A percentile compares a stretch with the other conserved stretches of the same genome.
Evolutionary conservation across 2,113 vertebrate species (phyloP).

Genomic region (Corvus hawaiiensis): DNA sequence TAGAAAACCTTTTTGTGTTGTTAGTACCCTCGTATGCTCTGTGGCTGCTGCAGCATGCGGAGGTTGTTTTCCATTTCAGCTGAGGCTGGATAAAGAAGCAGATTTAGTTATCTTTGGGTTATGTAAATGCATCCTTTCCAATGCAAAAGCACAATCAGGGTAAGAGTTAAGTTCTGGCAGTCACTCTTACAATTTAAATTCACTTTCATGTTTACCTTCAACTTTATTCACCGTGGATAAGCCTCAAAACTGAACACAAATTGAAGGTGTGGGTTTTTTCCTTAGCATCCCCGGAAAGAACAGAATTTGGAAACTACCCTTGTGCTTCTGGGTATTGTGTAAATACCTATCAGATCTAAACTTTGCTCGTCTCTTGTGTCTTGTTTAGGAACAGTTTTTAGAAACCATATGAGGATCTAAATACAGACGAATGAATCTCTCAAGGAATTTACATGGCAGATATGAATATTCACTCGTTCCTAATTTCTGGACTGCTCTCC

Average conservation of each 20-base stretch:
- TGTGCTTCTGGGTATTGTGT: background rate
- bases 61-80: background rate
- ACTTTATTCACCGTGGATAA: fast-evolving
- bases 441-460: background rate
- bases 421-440: background rate
- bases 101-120: background rate
- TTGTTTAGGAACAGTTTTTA: background rate
- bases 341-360: background rate
- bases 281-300: background rate
- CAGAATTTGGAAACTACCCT: background rate
- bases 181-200: background rate
- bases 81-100: background rate
- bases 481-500: background rate
- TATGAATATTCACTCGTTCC: background rate
- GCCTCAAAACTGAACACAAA: background rate
- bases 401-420: background rate
- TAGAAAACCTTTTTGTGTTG: background rate
- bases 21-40: background rate
- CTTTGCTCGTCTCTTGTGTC: background rate
- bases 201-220: background rate
- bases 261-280: background rate
- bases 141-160: background rate
- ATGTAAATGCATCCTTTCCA: background rate
- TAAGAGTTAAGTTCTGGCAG: background rate
- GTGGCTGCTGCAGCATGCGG: background rate